These are phyloP conservation scores for Yponomeuta cagnagella DNA, from an alignment of 2,888 invertebrate species.

Conservation along the genomic window DNA sequence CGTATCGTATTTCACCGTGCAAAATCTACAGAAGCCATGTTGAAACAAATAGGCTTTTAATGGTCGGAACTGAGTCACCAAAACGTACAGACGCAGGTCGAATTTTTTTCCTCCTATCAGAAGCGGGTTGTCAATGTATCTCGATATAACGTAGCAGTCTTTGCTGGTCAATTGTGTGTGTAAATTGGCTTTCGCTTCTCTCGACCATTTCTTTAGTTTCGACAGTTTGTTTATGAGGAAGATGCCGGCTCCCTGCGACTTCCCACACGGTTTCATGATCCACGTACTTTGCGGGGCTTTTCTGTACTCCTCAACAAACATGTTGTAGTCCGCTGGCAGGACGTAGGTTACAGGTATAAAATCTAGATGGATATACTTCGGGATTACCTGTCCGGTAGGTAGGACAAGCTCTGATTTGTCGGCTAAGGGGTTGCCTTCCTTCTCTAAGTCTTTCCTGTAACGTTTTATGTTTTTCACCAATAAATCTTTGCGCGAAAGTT, in stretches of 20 bases:
- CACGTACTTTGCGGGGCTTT: slow-evolving; percentile 96
- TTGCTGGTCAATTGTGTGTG: slow-evolving; percentile 86
- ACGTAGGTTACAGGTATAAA: slow-evolving; percentile 96
- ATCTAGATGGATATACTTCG: slow-evolving; percentile 88
- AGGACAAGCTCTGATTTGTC: slow-evolving; percentile 78
- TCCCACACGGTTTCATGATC: slow-evolving; percentile 98
- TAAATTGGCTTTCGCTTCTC: slow-evolving; percentile 89
- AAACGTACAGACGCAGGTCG: slow-evolving; percentile 92
- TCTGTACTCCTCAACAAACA: slow-evolving; percentile 97
- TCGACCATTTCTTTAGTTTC: slow-evolving; percentile 92
- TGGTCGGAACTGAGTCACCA: slow-evolving; percentile 95
- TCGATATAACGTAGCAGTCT: slow-evolving; percentile 96
- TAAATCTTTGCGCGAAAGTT: slow-evolving; percentile 95
- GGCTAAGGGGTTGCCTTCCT: slow-evolving; percentile 90
- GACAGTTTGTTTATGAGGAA: slow-evolving; percentile 96
- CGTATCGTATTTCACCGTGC: slow-evolving; percentile 95
- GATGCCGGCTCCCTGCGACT: slow-evolving; percentile 95
- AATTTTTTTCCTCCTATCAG: slow-evolving; percentile 97
- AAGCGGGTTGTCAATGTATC: slow-evolving; percentile 96
- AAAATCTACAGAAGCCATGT: slow-evolving; percentile 96
- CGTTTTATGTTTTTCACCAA: slow-evolving; percentile 97
- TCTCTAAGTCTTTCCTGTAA: slow-evolving; percentile 93
- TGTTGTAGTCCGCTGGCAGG: slow-evolving; percentile 95
- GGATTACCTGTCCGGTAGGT: slow-evolving; percentile 78
- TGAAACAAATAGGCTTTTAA: slow-evolving; percentile 94